phyloP scores from a whole-genome alignment of 2,888 invertebrate genomes.

The Allolobophora icterica region DNA sequence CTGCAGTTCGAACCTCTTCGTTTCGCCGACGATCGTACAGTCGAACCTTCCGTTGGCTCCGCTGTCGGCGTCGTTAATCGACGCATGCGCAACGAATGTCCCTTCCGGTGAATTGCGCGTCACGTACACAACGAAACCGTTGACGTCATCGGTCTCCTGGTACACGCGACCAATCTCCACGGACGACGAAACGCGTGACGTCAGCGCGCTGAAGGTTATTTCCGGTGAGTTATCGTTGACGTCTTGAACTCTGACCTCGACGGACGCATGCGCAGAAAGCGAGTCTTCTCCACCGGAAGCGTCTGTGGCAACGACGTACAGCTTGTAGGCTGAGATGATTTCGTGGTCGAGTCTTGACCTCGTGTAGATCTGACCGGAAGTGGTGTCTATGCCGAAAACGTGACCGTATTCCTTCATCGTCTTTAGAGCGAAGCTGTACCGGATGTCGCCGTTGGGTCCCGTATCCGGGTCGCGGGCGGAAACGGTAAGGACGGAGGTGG shows the following conservation, averaged over 20 bases:
- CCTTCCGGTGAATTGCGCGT: constrained; percentile 25
- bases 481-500: constrained; percentile 41
- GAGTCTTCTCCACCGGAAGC: constrained; percentile 13
- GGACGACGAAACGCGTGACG: neutral
- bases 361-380: constrained; percentile 29
- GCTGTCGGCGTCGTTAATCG: constrained; percentile 40
- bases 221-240: constrained; percentile 41
- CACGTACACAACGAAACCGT: neutral
- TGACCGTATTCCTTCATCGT: constrained; percentile 38
- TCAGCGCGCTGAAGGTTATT: constrained; percentile 24
- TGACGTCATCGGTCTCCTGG: constrained; percentile 6
- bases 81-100: constrained; percentile 44
- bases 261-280: constrained; percentile 29
- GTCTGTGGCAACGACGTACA: constrained; percentile 37
- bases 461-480: constrained; percentile 44
- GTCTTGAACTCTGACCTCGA: constrained; percentile 34
- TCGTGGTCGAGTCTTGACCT: constrained; percentile 35
- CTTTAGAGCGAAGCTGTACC: constrained; percentile 36
- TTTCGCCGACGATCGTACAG: constrained; percentile 32
- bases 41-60: constrained; percentile 39
- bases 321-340: neutral
- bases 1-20: constrained; percentile 47
- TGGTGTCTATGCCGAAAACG: constrained; percentile 38
- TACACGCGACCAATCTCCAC: neutral
- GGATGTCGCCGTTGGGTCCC: constrained; percentile 45